Evolutionary conservation across 2,888 invertebrate species (phyloP).

Genomic region (Microplitis manilae): DNA sequence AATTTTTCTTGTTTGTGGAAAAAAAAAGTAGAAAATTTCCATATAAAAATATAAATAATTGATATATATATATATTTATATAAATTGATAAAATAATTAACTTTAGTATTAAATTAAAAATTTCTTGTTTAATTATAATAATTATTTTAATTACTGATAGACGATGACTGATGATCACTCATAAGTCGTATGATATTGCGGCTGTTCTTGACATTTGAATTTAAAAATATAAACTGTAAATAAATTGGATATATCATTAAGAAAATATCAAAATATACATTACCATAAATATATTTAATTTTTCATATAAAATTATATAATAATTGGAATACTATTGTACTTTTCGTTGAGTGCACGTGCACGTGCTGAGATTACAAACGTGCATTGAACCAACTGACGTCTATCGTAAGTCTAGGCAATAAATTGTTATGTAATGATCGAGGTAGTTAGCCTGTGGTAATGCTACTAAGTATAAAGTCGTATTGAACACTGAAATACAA

Average conservation of each 20-base stretch:
- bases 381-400: constrained; percentile 40
- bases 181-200: neutral
- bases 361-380: neutral
- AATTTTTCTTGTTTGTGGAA: neutral
- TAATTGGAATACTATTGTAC: neutral
- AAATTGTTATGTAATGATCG: constrained; percentile 51
- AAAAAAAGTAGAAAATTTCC: neutral
- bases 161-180: no score
- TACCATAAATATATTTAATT: no score
- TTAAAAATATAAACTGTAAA: neutral
- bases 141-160: neutral
- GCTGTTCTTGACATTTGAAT: neutral
- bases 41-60: no score
- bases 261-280: neutral
- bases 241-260: neutral
- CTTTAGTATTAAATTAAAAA: no score
- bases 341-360: neutral
- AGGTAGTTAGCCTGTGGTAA: constrained; percentile 12
- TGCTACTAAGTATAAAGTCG: neutral
- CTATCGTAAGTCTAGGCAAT: constrained; percentile 58
- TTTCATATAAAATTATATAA: no score
- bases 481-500: neutral
- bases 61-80: no score
- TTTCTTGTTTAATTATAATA: no score
- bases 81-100: no score